Base-by-base conservation (phyloP, 2,797 vertebrate species). In the Urocyon cinereoargenteus region DNA sequence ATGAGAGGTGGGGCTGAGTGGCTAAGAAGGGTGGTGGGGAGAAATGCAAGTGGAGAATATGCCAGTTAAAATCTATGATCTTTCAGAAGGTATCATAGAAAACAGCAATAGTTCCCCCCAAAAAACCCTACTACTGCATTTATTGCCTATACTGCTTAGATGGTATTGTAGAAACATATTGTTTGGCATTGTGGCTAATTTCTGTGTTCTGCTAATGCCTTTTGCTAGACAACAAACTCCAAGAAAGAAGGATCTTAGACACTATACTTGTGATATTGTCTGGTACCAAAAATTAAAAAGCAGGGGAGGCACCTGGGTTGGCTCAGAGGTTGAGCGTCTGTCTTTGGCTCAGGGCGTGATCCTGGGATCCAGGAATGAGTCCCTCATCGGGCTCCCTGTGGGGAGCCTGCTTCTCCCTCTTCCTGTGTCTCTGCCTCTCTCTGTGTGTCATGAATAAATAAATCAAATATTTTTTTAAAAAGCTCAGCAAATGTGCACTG, bases 51-150 rank as follows among this genome's bases (percentile, higher is more conserved):
- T 90, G 4, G 26, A 85, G 90, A 97, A 86, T 62, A 85, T 83
- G 11, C 34, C 85, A 6, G 40, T 26, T 95, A 96, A 84, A 90
- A 90, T 66, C 73, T 57, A 53, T 75, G 49, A 49, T 68, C n/a
- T 82, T 95, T 96, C 16, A 12, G 49, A 92, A 96, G 64, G 14
- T 7, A 28, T 81, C 86, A 78, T 55, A 87, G 19, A 86, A 92
- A 87, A 84, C 77, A 64, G 5, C 10, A 88, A 34, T 77, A 88
- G 19, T 92, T 49, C 21, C 55, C 51, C 73, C 4, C 0, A 10
- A 28, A 34, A 22, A 85, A 81, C 82, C 92, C 51, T 34, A 68
- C 5, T 85, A 73, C 62, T 75, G 31, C 14, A 24, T 68, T 7
- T 21, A 59, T 64, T 78, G 49, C 68, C 22, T 51, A 24, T 18